Evolutionary conservation across 1,140 invertebrate genomes (phyloP), one percentile per base, ranked within the genome.

Genomic region (Thereuonema tuberculata): DNA sequence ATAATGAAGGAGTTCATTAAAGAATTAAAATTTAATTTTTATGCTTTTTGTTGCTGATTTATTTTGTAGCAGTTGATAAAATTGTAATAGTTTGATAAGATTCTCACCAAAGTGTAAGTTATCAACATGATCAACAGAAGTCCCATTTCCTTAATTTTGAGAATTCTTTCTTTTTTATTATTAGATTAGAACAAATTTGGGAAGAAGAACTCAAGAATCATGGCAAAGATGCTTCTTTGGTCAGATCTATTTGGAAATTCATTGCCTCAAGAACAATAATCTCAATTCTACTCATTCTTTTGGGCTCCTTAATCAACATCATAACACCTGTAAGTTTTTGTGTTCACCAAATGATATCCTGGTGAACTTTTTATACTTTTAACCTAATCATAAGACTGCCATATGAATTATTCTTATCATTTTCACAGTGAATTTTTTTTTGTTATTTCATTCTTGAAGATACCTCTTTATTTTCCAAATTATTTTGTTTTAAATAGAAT

Each of bases 251-350:
- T 14, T 52, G 49, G 49, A 52, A 21, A 24, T 52, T 52, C 24
- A 24, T 52, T 52, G 9, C 5, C 5, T 12, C 49, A 20, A 14
- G 49, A 21, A 52, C 49, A 12, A 14, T 52, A 14, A 21, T 52
- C 24, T 9, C 49, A 9, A 52, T 52, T 12, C 21, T 52, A 15
- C 24, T 52, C 5, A 21, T 52, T 52, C 21, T 52, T 21, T 15
- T 52, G 5, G 5, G 21, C 24, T 52, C 49, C 12, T 9, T 24
- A 9, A 20, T 52, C 49, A 52, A 52, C 21, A 52, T 52, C 24
- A 52, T 52, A 52, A 52, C 49, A 52, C 49, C 49, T 9, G 49
- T 52, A 52, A 52, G 49, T 20, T 12, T 52, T n/a, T n/a, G n/a
- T n/a, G n/a, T n/a, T n/a, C n/a, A n/a, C n/a, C 9, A 43, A 43